Conservation (phyloP, 2,888 invertebrate species). For the Heterodera filipjevi region DNA sequence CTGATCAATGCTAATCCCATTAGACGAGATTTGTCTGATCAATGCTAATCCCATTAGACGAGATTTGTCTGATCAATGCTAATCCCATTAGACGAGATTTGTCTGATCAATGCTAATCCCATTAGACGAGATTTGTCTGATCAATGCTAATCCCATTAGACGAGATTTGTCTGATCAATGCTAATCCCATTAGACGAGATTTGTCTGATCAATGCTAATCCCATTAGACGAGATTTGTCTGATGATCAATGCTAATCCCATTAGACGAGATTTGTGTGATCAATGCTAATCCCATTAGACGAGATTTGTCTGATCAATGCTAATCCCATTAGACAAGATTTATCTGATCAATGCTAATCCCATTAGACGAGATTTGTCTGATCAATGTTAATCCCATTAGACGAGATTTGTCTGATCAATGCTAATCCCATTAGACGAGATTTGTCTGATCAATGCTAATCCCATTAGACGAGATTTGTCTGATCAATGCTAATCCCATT, state of each 20-base stretch:
- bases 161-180: no score
- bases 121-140: neutral
- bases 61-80: no score
- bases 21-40: neutral
- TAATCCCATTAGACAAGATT: neutral
- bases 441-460: no score
- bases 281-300: no score
- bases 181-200: neutral
- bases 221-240: no score
- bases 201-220: neutral
- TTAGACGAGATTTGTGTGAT: neutral
- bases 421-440: no score
- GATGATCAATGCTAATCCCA: neutral
- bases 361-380: no score
- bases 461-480: neutral
- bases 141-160: no score
- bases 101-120: neutral
- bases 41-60: no score
- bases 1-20: no score
- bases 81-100: neutral
- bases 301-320: no score
- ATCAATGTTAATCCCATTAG: neutral
- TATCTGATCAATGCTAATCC: neutral
- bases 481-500: no score
- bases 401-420: neutral